phyloP scores from a whole-genome alignment of 2,888 invertebrate genomes.

The Sacculina carcini region DNA sequence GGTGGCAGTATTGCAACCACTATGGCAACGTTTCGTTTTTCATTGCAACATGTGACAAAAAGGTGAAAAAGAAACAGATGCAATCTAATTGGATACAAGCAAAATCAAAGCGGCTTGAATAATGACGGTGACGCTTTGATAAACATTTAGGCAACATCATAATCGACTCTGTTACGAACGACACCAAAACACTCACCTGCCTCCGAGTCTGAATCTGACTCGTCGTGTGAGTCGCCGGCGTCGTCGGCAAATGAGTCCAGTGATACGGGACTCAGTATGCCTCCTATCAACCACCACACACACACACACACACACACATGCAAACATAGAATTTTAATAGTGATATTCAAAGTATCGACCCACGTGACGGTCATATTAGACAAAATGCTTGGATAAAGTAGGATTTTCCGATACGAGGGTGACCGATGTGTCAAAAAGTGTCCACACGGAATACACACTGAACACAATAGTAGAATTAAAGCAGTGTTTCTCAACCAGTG shows the following conservation, averaged over 20 bases:
- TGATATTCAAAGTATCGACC: background rate
- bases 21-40: too few relatives aligned
- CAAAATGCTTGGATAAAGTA: background rate
- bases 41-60: too few relatives aligned
- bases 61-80: too few relatives aligned
- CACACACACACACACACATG: background rate
- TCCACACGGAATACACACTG: background rate
- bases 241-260: conserved; percentile 13
- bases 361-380: background rate
- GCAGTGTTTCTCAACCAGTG: too few relatives aligned
- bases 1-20: too few relatives aligned
- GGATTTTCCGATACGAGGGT: too few relatives aligned
- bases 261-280: conserved; percentile 11
- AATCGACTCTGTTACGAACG: too few relatives aligned
- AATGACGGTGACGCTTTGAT: too few relatives aligned
- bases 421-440: background rate
- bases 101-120: too few relatives aligned
- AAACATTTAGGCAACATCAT: too few relatives aligned
- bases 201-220: conserved; percentile 9
- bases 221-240: conserved; percentile 13
- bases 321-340: background rate
- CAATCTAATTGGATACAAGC: too few relatives aligned
- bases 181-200: background rate
- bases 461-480: too few relatives aligned
- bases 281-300: background rate